These are phyloP conservation scores for Myopa testacea DNA, from an alignment of 2,888 invertebrate genomes.

Conservation along the genomic window DNA sequence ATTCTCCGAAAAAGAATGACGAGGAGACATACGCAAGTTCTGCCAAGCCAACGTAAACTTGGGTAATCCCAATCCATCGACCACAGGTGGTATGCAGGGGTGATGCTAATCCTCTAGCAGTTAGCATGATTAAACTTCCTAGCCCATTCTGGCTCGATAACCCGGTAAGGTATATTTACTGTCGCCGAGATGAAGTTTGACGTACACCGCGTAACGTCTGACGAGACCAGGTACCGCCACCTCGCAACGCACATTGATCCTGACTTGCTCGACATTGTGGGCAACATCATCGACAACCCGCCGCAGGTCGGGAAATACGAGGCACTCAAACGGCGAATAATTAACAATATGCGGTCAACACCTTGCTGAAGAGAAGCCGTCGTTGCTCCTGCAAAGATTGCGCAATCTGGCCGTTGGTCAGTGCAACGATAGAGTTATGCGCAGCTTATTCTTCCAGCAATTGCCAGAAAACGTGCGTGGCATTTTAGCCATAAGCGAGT, in stretches of 20 bases:
- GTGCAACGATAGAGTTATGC: slow-evolving; percentile 33
- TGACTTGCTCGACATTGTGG: slow-evolving; percentile 27
- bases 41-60: background rate
- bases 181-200: slow-evolving; percentile 19
- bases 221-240: slow-evolving; percentile 22
- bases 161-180: slow-evolving; percentile 14
- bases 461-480: slow-evolving; percentile 37
- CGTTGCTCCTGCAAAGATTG: slow-evolving; percentile 35
- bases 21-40: slow-evolving; percentile 4
- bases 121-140: slow-evolving; percentile 21
- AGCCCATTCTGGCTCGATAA: slow-evolving; percentile 28
- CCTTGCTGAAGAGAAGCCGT: slow-evolving; percentile 36
- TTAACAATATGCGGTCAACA: slow-evolving; percentile 25
- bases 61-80: slow-evolving; percentile 3
- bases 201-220: slow-evolving; percentile 10
- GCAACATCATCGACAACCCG: slow-evolving; percentile 30
- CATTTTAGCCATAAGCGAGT: slow-evolving; percentile 24
- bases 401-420: slow-evolving; percentile 32
- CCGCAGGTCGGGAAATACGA: slow-evolving; percentile 29
- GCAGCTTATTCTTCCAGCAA: slow-evolving; percentile 34
- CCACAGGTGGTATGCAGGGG: background rate
- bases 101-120: background rate
- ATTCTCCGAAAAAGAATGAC: slow-evolving; percentile 17
- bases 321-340: slow-evolving; percentile 35
- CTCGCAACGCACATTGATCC: slow-evolving; percentile 19